Evolutionary conservation across 2,888 invertebrate genomes (phyloP), one percentile per base, ranked within the genome.

Genomic region (Euclidia mi): DNA sequence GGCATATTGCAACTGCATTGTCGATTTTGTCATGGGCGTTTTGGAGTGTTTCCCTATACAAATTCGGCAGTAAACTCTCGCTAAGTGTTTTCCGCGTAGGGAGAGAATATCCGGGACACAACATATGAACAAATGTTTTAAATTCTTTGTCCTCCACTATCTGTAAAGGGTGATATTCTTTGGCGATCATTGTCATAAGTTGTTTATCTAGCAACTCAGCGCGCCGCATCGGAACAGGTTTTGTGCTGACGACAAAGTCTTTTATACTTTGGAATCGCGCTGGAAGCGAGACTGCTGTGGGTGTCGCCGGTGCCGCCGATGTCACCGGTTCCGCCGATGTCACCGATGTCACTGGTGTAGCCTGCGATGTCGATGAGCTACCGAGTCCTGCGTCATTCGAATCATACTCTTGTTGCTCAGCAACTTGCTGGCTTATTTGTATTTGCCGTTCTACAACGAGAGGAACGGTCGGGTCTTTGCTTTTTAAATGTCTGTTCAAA

Each of bases 91-190:
- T 31, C 1, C 42, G 1, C 2, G 29, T 42, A 10, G 31, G 29
- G 3, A 42, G 10, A 2, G 9, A 10, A 15, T 42, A 31, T 0
- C 3, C 17, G 2, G 29, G 29, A 42, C 3, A 9, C 1, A 42
- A 4, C 31, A 31, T 31, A 1, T 7, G 10, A 12, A 42, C 10
- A 14, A 35, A 14, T 42, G 29, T 15, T 15, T 31, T 42, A 10
- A 42, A 17, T 20, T 42, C 42, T 2, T 1, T 6, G 0, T 29
- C 15, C 17, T 45, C 65, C 0, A 71, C 64, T 1, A 66, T 37
- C 9, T n/a, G 11, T n/a, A 60, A 55, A 0, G 57, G 49, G 12
- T 57, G 32, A 40, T 62, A 35, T 0, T 42, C 56, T n/a, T 43
- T 32, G 0, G 56, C 52, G 15, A 62, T 53, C 53, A 57, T 55